A percentile compares a stretch with the other conserved stretches of the same genome.
Evolutionary conservation across 2,888 invertebrate genomes (phyloP).

Genomic region (Rotaria socialis): DNA sequence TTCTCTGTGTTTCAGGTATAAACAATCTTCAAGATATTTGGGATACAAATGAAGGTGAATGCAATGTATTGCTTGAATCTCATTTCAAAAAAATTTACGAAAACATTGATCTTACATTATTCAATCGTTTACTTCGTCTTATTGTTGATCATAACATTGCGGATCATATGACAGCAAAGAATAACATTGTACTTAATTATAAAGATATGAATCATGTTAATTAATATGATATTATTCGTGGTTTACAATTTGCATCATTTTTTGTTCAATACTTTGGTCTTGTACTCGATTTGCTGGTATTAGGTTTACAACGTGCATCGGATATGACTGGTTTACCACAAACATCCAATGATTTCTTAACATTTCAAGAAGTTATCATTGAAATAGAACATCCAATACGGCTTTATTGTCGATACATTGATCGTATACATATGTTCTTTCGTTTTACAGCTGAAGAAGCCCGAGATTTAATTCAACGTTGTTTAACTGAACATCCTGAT

Average conservation of each 20-base stretch:
- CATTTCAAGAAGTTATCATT: conserved; percentile 80
- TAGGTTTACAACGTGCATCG: conserved; percentile 89
- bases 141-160: conserved; percentile 99
- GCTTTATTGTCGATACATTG: conserved; percentile 91
- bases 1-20: too few species aligned
- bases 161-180: conserved; percentile 99
- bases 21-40: conserved; percentile 72
- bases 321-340: conserved; percentile 99
- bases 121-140: conserved; percentile 86
- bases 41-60: conserved; percentile 97
- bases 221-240: conserved; percentile 94
- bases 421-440: conserved; percentile 85
- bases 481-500: conserved; percentile 97
- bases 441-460: conserved; percentile 94
- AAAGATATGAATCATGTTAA: conserved; percentile 99
- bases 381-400: conserved; percentile 93
- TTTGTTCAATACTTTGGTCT: conserved; percentile 97
- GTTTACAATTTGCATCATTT: conserved; percentile 98
- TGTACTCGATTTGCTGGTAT: conserved; percentile 85
- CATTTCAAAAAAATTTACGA: conserved; percentile 98
- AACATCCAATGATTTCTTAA: conserved; percentile 96
- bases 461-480: conserved; percentile 91
- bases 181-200: conserved; percentile 99
- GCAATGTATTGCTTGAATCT: conserved; percentile 92
- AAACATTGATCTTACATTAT: conserved; percentile 94